These are phyloP conservation scores for Punctoribates punctum DNA, from an alignment of 2,888 invertebrate species.

Conservation along the genomic window DNA sequence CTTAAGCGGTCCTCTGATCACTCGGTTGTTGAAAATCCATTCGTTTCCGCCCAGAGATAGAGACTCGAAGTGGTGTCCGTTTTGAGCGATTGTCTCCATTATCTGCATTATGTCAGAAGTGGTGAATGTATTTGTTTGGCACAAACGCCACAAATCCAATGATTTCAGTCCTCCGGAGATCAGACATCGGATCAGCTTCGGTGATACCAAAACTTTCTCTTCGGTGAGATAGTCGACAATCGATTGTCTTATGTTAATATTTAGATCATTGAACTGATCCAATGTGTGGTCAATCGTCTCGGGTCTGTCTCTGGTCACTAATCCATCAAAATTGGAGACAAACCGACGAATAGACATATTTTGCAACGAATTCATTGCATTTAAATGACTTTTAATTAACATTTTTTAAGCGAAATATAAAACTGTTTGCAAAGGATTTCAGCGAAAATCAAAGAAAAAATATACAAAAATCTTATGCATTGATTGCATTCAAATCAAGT, in stretches of 20 bases:
- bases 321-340: background rate
- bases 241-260: constrained; percentile 46
- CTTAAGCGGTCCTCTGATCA: constrained; percentile 40
- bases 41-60: constrained; percentile 36
- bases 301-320: background rate
- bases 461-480: background rate
- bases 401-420: background rate
- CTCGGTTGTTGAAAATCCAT: constrained; percentile 41
- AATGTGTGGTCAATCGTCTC: background rate
- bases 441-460: background rate
- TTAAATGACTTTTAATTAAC: background rate
- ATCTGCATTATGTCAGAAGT: constrained; percentile 25
- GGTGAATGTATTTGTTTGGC: constrained; percentile 38
- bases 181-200: constrained; percentile 33
- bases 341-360: background rate
- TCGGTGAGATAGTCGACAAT: constrained; percentile 46
- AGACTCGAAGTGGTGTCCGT: background rate
- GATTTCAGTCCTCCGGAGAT: constrained; percentile 33
- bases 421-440: background rate
- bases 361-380: constrained; percentile 22
- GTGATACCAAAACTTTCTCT: constrained; percentile 25
- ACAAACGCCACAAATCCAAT: constrained; percentile 41
- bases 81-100: constrained; percentile 11
- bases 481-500: background rate
- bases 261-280: constrained; percentile 23